Base-by-base conservation (phyloP, 2,113 vertebrate species). In the Rhea pennata region DNA sequence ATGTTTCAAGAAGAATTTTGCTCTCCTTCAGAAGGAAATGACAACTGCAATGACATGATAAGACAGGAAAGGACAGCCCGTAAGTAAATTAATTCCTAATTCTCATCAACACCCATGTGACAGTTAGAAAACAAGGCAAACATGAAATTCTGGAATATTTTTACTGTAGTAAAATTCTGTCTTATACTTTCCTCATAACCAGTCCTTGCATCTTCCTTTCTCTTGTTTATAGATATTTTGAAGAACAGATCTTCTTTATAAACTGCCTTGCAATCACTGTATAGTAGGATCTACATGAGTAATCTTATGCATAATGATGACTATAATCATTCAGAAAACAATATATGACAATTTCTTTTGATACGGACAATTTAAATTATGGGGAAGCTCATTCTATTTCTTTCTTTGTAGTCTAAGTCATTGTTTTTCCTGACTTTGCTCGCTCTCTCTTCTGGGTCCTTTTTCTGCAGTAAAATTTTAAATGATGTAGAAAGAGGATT, bases 361-460 rank as follows among this genome's bases (percentile, higher is more conserved):
- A 51, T 16, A 5, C 1, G 3, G 36, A 50, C 13, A 44, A 59
- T 83, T 84, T 84, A n/a, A 84, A 62, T 15, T 24, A n/a, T 6
- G 44, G 16, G 13, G 88, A 88, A 92, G 29, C 2, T 3, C 5
- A 39, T 39, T 12, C 13, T 76, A 27, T 85, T 42, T 51, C 8
- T 62, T 26, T 50, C 24, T 76, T 66, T 77, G 73, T 74, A 10
- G 19, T 70, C 12, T 27, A 39, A 81, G n/a, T 72, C 13, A 50
- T 56, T 50, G 7, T 0, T 0, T 74, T 73, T 53, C 33, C 73
- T 46, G 29, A 39, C 39, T 81, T 31, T 51, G 22, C 11, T 12
- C 40, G 53, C 2, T 3, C 3, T 67, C 12, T 77, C 24, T 76
- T 1, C 0, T 27, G 9, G 2, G 2, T 58, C 17, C 19, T 81